These are phyloP conservation scores for Malurus alboscapulatus DNA, from an alignment of 2,113 vertebrate species.

Conservation along the genomic window DNA sequence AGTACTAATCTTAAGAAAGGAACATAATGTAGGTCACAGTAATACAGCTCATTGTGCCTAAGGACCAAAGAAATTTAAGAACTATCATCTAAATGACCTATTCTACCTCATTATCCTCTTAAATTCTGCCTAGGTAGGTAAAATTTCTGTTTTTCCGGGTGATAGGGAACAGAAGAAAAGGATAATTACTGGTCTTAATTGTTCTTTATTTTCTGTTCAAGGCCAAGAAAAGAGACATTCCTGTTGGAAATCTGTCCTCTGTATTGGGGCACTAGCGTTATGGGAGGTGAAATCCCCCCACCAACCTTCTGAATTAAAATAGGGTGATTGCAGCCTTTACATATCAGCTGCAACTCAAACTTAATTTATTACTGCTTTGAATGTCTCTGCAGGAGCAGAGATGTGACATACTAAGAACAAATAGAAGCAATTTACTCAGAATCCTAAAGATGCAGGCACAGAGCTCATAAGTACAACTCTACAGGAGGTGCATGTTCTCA, in stretches of 20 bases:
- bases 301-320: background rate
- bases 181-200: background rate
- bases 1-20: background rate
- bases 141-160: background rate
- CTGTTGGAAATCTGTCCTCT: background rate
- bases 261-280: background rate
- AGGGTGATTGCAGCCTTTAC: background rate
- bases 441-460: background rate
- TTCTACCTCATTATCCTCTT: background rate
- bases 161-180: background rate
- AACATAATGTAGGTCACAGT: background rate
- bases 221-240: background rate
- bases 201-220: background rate
- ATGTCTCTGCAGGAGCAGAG: background rate
- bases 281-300: background rate
- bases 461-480: background rate
- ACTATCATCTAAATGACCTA: background rate
- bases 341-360: background rate
- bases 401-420: background rate
- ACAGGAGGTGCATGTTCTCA: background rate
- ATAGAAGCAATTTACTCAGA: background rate
- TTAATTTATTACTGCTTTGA: background rate
- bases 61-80: background rate
- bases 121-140: background rate
- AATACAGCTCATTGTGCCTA: background rate